Conservation (phyloP, 2,113 vertebrate genomes). For the Cyrtonyx montezumae region DNA sequence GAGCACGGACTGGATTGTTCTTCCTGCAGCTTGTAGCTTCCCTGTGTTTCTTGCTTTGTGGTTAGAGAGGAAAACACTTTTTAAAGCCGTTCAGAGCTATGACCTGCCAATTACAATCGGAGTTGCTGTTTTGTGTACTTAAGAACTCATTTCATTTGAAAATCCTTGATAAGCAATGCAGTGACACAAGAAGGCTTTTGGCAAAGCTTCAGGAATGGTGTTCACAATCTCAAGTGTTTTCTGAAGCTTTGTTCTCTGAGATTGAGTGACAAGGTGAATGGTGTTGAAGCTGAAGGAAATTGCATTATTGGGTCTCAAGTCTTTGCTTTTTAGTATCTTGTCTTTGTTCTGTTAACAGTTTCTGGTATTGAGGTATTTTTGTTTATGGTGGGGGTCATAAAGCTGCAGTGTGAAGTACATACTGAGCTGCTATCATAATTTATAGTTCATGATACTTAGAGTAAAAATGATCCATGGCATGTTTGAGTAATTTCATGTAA, state of each 20-base stretch:
- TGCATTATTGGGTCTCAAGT: not conserved
- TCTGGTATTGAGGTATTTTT: not conserved
- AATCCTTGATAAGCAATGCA: not conserved
- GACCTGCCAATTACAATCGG: not conserved
- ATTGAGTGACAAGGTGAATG: not conserved
- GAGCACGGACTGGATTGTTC: not conserved
- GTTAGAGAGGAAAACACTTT: not conserved
- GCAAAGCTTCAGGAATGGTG: not conserved
- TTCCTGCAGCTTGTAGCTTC: not conserved
- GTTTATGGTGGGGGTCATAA: not conserved
- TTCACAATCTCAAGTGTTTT: not conserved
- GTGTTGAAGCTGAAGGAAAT: not conserved
- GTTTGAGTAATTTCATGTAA: slow-evolving; percentile 11
- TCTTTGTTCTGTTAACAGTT: not conserved
- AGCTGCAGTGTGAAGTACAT: not conserved
- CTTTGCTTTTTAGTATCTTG: not conserved
- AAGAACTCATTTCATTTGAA: not conserved
- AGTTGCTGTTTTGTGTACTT: not conserved
- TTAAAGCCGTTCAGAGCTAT: not conserved
- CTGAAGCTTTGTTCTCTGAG: not conserved
- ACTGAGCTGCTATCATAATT: not conserved
- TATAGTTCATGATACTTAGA: not conserved
- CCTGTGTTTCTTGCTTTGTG: not conserved
- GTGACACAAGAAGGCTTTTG: slow-evolving; percentile 14
- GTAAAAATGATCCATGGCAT: not conserved